Base-by-base conservation (phyloP, 2,797 vertebrate genomes). In the Gobionotothen gibberifrons region DNA sequence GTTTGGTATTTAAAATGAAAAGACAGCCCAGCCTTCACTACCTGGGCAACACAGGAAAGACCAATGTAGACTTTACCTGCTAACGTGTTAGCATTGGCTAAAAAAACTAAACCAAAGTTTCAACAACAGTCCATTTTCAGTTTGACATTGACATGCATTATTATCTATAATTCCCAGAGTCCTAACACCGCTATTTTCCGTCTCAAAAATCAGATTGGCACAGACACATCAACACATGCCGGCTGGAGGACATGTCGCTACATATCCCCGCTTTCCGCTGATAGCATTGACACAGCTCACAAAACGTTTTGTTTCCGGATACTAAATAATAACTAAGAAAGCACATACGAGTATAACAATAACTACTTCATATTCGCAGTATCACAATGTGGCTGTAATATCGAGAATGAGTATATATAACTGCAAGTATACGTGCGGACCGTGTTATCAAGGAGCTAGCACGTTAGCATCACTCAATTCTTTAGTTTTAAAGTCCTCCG, bases 161-260 rank as follows among this genome's bases (percentile, higher is more conserved):
- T 4, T 17, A 8, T n/a, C 0, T 40, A 9, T 15, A 0, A 26
- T 3, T 1, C 9, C 0, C 1, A 0, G 0, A 3, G 15, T 3
- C 21, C 5, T 2, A 6, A 14, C 8, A n/a, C 1, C 1, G 26
- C 9, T 16, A 9, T 4, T 39, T 9, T 46, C 9, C 0, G 48
- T n/a, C n/a, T 14, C 2, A 12, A 5, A 6, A 13, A 3, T 3
- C 1, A 5, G 64, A 11, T 5, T 51, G 0, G 0, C 19, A 32
- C 17, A 0, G 32, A 36, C 32, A 36, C 32, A 36, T 36, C 32
- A 29, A 64, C 64, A 74, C 87, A 79, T 49, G 86, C 87, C 80
- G 72, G 81, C n/a, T 47, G 56, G 62, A 51, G 77, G 74, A 93
- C 93, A 95, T 94, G 93, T 44, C 93, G 57, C 84, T 62, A 86